Base-by-base conservation (phyloP, 1,140 invertebrate genomes). In the Brevipalpus yothersi region DNA sequence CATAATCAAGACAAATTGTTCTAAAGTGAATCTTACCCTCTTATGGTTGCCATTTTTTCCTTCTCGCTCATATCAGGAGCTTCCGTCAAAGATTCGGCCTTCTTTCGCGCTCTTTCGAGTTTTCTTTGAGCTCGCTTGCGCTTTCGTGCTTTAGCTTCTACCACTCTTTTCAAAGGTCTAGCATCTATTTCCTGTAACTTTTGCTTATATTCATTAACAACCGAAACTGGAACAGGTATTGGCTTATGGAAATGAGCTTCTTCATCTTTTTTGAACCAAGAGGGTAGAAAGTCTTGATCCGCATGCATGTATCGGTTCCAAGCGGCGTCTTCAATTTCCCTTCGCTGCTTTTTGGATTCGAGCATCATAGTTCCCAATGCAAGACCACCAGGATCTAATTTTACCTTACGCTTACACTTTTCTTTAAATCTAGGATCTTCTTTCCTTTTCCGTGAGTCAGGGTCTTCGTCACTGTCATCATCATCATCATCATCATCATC, bases 121-220 rank as follows among this genome's bases (percentile, higher is more conserved):
- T 82, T 83, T 62, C 80, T 83, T 55, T 84, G 45, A 53, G 68
- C 65, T 63, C 87, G 81, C 68, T 81, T 83, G 79, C 96, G 94
- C 76, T 97, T 98, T 53, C 95, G 80, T 0, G 89, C 87, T 71
- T 95, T 98, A 0, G 95, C 95, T 75, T 99, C 91, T 63, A 92
- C 81, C 0, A 98, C 86, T 76, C 98, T 99, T 72, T 97, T 98
- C 53, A 97, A 93, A 15, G 94, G 89, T 58, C 88, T 75, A 0
- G 82, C 83, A 73, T 98, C 91, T 7, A 98, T 79, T 63, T 92
- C 90, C 72, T 86, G 80, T 21, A 86, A 65, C 60, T 73, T 69
- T 58, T 76, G 66, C 64, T 71, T 73, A 63, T 79, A 80, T 59
- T 74, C 69, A 42, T 70, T 56, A 15, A 79, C 68, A 63, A 75